These are phyloP conservation scores for Leuciscus waleckii DNA, from an alignment of 2,797 vertebrate species.

Conservation along the genomic window DNA sequence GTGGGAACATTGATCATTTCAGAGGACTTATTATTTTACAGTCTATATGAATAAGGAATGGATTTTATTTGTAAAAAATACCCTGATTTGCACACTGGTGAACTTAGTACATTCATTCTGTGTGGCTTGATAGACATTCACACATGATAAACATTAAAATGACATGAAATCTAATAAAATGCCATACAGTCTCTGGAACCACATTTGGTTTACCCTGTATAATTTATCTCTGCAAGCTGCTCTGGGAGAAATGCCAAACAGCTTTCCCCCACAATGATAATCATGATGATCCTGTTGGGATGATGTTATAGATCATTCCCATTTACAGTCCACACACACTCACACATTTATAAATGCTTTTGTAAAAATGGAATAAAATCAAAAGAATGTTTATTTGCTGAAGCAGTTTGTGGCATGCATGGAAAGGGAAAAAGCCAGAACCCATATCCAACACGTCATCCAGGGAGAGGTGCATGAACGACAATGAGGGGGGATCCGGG, in stretches of 20 bases:
- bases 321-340: background rate
- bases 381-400: slow-evolving; percentile 17
- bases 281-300: slow-evolving; percentile 35
- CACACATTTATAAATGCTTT: slow-evolving; percentile 27
- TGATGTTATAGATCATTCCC: slow-evolving; percentile 3
- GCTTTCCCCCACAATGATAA: slow-evolving; percentile 40
- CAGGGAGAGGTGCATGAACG: slow-evolving; percentile 14
- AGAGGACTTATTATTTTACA: background rate
- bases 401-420: slow-evolving; percentile 50
- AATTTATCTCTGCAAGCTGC: slow-evolving; percentile 41
- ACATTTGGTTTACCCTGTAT: slow-evolving; percentile 10
- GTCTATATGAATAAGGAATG: background rate
- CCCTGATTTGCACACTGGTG: background rate
- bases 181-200: slow-evolving; percentile 8
- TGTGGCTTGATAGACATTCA: slow-evolving; percentile 10
- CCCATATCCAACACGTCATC: slow-evolving; percentile 26
- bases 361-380: slow-evolving; percentile 29
- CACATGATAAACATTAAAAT: slow-evolving; percentile 19
- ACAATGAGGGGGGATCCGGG: slow-evolving; percentile 19
- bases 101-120: slow-evolving; percentile 2
- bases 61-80: background rate
- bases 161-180: slow-evolving; percentile 34
- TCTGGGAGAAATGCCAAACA: slow-evolving; percentile 38
- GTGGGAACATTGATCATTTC: background rate
- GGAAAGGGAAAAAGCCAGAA: background rate